These are phyloP conservation scores for Eristalinus sepulchralis DNA, from an alignment of 2,888 invertebrate genomes.

Conservation along the genomic window DNA sequence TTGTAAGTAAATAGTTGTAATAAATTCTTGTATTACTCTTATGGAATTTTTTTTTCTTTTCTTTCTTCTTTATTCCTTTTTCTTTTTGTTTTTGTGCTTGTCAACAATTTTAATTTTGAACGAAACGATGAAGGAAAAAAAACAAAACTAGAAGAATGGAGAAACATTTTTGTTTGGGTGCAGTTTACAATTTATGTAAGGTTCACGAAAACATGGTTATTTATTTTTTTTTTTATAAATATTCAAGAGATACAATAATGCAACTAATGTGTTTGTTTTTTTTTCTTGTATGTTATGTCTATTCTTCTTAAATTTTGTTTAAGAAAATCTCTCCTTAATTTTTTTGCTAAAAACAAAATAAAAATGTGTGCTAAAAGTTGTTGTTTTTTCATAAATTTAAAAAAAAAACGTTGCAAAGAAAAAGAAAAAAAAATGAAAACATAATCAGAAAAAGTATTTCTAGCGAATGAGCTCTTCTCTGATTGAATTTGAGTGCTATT, in stretches of 20 bases:
- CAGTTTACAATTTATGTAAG: slow-evolving; percentile 45
- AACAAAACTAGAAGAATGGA: neutral
- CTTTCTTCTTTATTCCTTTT: neutral
- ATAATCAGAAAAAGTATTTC: too few species aligned
- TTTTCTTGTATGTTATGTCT: slow-evolving; percentile 2
- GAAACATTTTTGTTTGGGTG: slow-evolving; percentile 26
- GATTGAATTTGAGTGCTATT: neutral
- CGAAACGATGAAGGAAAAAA: neutral
- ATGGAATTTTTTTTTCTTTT: slow-evolving; percentile 26
- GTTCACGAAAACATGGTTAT: slow-evolving; percentile 41
- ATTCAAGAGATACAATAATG: slow-evolving; percentile 62
- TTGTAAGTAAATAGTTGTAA: slow-evolving; percentile 61
- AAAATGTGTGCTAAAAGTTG: slow-evolving; percentile 41
- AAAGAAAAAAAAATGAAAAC: neutral
- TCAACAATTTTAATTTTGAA: slow-evolving; percentile 55
- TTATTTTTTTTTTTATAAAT: slow-evolving; percentile 23
- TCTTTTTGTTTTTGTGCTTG: slow-evolving; percentile 50
- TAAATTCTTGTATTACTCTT: slow-evolving; percentile 48
- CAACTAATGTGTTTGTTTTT: slow-evolving; percentile 35
- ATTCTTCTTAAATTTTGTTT: slow-evolving; percentile 16
- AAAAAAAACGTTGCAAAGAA: neutral
- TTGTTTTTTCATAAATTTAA: neutral
- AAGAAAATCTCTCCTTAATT: slow-evolving; percentile 67
- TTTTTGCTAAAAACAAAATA: neutral
- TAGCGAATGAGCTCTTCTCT: slow-evolving; percentile 50